These are phyloP conservation scores for Anticlea derivata DNA, from an alignment of 2,888 invertebrate species.

Conservation along the genomic window DNA sequence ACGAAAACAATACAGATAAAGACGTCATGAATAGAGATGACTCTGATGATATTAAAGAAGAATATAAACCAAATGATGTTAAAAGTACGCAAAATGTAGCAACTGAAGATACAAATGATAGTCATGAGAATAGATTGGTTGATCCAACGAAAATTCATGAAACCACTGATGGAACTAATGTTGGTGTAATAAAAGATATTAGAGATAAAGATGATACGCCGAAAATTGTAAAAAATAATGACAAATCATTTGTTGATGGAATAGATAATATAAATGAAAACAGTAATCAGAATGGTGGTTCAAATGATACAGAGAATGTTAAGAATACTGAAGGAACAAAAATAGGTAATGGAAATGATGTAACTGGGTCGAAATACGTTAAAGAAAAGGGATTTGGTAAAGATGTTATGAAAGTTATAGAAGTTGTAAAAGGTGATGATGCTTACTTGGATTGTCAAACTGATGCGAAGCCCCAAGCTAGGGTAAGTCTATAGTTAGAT, in stretches of 20 bases:
- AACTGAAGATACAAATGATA: background rate
- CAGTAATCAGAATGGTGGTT: background rate
- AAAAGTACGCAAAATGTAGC: no score
- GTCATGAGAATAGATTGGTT: no score
- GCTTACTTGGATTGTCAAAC: slow-evolving; percentile 61
- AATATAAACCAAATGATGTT: no score
- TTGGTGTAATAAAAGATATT: background rate
- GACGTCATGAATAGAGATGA: no score
- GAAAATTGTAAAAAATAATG: background rate
- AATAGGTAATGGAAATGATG: background rate
- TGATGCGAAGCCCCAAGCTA: slow-evolving; percentile 65
- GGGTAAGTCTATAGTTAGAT: no score
- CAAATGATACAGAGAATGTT: background rate
- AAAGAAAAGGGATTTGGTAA: background rate
- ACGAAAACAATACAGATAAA: background rate
- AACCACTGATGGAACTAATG: background rate
- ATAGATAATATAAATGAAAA: background rate
- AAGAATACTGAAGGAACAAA: background rate
- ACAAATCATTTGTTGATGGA: background rate
- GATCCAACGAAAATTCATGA: background rate
- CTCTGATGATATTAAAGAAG: no score
- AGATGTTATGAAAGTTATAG: background rate
- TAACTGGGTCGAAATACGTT: background rate
- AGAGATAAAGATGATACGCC: background rate
- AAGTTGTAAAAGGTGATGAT: slow-evolving; percentile 56